Base-by-base conservation (phyloP, 2,797 vertebrate genomes). In the Lutra lutra region DNA sequence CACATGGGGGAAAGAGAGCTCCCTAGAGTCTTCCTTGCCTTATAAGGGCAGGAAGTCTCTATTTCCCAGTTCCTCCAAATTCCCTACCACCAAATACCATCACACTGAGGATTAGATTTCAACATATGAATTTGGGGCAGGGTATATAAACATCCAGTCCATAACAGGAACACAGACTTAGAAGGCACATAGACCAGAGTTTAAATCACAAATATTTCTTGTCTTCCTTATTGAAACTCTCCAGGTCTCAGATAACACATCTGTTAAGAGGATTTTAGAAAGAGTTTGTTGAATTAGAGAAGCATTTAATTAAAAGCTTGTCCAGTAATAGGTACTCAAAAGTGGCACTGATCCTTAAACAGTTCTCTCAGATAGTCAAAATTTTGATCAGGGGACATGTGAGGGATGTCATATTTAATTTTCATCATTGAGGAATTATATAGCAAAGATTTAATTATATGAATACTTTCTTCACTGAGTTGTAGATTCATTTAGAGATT, bases 191-290 rank as follows among this genome's bases (percentile, higher is more conserved):
- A 77, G 32, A 66, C 60, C 25, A 51, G 29, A 92, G 29, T 70
- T 94, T 80, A 91, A 94, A 86, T 89, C 43, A 18, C 64, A 84
- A 27, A 14, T 80, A 48, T 85, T 87, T 88, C 18, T 66, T 89
- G n/a, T 3, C 43, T 89, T 86, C n/a, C 32, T 75, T 95, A 48
- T 60, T 64, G 48, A 80, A 96, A 73, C 1, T 54, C 51, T 83
- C 12, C 70, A 40, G 32, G 56, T 23, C 12, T 95, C 43, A 87
- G 23, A 95, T 85, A 73, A 48, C 29, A 88, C 15, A 88, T 46
- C 38, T 79, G 66, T 92, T 72, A 78, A 72, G 64, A 88, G 4
- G 10, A 40, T 56, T 95, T 88, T 72, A 38, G 51, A 89, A 84
- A 32, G 27, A 40, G 3, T 62, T 85, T 68, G 21, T 73, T 80